Evolutionary conservation across 2,797 vertebrate genomes (phyloP).

Genomic region (Melanotaenia parkinsoni): DNA sequence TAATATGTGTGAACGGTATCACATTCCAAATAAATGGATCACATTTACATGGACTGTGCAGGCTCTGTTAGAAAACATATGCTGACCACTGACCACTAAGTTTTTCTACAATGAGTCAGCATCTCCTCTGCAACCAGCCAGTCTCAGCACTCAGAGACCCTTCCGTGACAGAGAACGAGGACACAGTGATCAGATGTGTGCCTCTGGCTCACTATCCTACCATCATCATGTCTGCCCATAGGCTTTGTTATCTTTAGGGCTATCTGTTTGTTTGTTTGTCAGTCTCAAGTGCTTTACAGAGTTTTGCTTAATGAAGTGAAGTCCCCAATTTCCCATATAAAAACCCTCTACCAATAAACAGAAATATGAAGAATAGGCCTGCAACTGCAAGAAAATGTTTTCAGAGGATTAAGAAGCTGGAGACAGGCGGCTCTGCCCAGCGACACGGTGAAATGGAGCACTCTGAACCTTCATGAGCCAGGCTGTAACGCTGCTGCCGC

Average conservation of each 20-base stretch:
- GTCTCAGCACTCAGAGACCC: conserved; percentile 21
- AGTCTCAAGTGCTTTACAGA: conserved; percentile 69
- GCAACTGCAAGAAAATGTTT: conserved; percentile 71
- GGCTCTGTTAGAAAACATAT: conserved; percentile 39
- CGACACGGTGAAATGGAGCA: conserved; percentile 61
- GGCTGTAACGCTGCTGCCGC: conserved; percentile 36
- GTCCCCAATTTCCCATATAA: conserved; percentile 74
- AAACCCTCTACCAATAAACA: conserved; percentile 78
- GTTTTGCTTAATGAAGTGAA: conserved; percentile 53
- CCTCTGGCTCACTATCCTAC: conserved; percentile 49
- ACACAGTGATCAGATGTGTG: conserved; percentile 43
- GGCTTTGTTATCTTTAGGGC: conserved; percentile 70
- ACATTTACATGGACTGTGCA: conserved; percentile 18
- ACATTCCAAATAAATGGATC: conserved; percentile 42
- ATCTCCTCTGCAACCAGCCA: conserved; percentile 26
- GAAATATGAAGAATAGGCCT: conserved; percentile 63
- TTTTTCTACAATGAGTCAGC: conserved; percentile 64
- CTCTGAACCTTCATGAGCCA: conserved; percentile 57
- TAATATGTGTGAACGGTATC: conserved; percentile 45
- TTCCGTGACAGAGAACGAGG: conserved; percentile 47
- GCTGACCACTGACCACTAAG: conserved; percentile 19
- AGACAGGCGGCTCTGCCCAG: conserved; percentile 69
- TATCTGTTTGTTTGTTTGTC: conserved; percentile 79
- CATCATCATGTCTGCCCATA: conserved; percentile 58
- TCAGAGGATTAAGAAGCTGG: conserved; percentile 72